Percentiles rank a stretch among this genome's conserved stretches.
Evolutionary conservation across 2,113 vertebrate species (phyloP).

Genomic region (Callocephalon fimbriatum): DNA sequence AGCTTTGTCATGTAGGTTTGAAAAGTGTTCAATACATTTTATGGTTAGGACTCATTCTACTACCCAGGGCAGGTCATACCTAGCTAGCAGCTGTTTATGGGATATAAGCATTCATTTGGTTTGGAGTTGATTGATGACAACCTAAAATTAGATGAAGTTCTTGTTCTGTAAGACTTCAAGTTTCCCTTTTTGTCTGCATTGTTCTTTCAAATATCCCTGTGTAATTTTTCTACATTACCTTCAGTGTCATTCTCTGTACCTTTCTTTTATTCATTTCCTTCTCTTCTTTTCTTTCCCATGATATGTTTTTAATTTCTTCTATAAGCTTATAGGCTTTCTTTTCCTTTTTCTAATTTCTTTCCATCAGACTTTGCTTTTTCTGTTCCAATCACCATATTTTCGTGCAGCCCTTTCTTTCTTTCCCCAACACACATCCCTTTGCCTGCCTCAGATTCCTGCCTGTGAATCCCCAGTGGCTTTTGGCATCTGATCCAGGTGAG

Average conservation of each 20-base stretch:
- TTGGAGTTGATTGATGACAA: not conserved
- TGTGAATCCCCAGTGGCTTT: not conserved
- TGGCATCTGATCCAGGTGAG: not conserved
- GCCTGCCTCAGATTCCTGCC: not conserved
- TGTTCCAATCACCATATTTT: not conserved
- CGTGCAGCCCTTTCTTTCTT: not conserved
- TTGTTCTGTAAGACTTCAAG: not conserved
- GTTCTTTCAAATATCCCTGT: not conserved
- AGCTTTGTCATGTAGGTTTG: not conserved
- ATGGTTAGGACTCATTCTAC: not conserved
- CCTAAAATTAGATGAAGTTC: not conserved
- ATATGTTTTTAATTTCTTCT: not conserved
- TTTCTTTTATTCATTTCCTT: not conserved
- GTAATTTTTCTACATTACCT: not conserved
- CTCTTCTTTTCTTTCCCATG: not conserved
- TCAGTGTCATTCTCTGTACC: not conserved
- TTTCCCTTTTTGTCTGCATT: not conserved
- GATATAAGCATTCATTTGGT: not conserved
- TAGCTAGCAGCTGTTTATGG: not conserved
- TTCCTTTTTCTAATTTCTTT: not conserved
- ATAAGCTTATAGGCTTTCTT: not conserved
- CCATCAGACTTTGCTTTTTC: not conserved
- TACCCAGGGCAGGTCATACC: not conserved
- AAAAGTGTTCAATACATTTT: not conserved
- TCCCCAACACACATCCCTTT: not conserved